Conservation (phyloP, 1,140 invertebrate genomes). For the Ostrea denselamellosa region DNA sequence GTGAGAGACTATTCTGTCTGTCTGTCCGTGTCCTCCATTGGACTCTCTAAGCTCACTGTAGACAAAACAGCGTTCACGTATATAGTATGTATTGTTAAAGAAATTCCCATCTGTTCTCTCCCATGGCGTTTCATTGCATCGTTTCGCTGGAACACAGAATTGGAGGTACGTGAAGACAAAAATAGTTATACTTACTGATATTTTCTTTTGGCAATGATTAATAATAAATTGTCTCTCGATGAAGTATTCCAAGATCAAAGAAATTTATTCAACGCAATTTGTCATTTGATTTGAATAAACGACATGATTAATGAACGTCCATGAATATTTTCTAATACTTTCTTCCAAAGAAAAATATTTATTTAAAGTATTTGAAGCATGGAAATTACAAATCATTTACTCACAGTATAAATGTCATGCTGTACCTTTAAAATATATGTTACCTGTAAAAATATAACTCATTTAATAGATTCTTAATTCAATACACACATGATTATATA, state of each 20-base stretch:
- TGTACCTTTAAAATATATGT: background rate
- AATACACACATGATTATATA: too few species aligned
- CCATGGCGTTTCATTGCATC: too few species aligned
- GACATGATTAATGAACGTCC: constrained; percentile 19
- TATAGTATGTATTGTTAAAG: too few species aligned
- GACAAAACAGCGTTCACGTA: too few species aligned
- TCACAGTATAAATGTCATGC: background rate
- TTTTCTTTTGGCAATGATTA: background rate
- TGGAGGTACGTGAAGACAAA: background rate
- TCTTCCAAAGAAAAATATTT: background rate
- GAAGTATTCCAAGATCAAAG: constrained; percentile 16
- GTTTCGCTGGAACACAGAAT: too few species aligned
- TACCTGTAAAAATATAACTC: background rate
- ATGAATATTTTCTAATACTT: background rate
- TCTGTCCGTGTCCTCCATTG: too few species aligned
- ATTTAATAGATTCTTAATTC: too few species aligned
- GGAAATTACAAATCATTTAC: background rate
- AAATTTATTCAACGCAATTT: constrained; percentile 14
- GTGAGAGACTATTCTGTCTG: too few species aligned
- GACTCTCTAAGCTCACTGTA: too few species aligned
- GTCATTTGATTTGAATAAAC: constrained; percentile 17
- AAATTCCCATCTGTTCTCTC: too few species aligned
- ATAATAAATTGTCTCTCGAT: constrained; percentile 3
- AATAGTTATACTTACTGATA: background rate
- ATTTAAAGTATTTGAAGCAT: background rate